Percentiles rank a stretch among this genome's conserved stretches.
Conservation (phyloP, 2,888 invertebrate species). For the Monochamus alternatus region DNA sequence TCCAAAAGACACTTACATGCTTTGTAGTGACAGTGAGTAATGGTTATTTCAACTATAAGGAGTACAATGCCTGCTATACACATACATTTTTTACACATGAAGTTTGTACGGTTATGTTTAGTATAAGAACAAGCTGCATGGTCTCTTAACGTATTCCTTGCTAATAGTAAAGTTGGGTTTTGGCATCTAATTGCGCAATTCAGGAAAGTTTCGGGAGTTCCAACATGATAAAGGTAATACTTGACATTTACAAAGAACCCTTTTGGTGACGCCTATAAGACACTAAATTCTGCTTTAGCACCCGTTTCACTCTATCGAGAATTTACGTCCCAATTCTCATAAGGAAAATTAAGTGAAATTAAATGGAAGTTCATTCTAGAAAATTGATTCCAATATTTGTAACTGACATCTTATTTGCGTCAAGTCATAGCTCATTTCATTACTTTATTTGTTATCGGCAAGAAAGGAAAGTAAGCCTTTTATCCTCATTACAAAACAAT, state of each 20-base stretch:
- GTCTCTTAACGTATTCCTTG: slow-evolving; percentile 1
- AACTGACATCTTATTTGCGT: background rate
- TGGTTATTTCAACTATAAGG: too few relatives aligned
- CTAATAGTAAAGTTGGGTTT: slow-evolving; percentile 27
- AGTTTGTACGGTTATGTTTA: background rate
- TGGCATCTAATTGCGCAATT: slow-evolving; percentile 29
- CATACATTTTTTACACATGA: background rate
- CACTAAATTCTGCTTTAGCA: background rate
- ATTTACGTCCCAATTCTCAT: slow-evolving; percentile 12
- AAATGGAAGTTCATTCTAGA: background rate
- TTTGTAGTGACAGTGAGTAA: too few relatives aligned
- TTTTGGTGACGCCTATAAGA: background rate
- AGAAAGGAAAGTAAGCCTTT: too few relatives aligned
- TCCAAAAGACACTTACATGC: too few relatives aligned
- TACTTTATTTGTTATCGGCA: background rate
- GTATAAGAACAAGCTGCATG: background rate
- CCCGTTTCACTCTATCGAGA: background rate
- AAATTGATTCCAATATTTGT: slow-evolving; percentile 3
- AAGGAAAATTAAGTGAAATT: background rate
- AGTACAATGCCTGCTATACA: too few relatives aligned
- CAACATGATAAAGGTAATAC: slow-evolving; percentile 15
- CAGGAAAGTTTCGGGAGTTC: slow-evolving; percentile 28
- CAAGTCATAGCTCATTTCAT: background rate
- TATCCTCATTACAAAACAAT: too few relatives aligned
- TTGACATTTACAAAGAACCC: slow-evolving; percentile 17